Conservation (phyloP, 30 jellyfish, hydroid and myxozoan species). For the Chrysaora quinquecirrha region DNA sequence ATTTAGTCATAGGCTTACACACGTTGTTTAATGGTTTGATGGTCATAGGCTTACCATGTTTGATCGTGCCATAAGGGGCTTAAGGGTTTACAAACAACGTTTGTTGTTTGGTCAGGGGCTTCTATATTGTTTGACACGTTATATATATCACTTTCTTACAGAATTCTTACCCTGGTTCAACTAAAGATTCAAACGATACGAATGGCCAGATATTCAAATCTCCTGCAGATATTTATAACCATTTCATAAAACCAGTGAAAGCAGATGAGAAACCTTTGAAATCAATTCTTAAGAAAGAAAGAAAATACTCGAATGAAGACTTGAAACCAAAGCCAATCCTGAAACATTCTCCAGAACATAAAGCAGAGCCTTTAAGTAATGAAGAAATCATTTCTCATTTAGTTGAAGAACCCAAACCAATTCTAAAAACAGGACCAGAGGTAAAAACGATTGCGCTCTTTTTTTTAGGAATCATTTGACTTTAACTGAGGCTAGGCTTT, state of each 20-base stretch:
- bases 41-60: too few species aligned
- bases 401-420: slow-evolving; percentile 85
- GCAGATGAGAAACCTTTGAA: slow-evolving; percentile 83
- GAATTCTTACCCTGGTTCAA: neutral
- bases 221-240: slow-evolving; percentile 88
- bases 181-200: neutral
- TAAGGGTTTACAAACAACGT: too few species aligned
- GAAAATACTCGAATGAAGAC: slow-evolving; percentile 73
- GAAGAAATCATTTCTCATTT: slow-evolving; percentile 13
- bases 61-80: too few species aligned
- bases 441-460: neutral
- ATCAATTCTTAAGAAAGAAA: slow-evolving; percentile 92
- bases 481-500: slow-evolving; percentile 15
- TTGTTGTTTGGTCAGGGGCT: too few species aligned
- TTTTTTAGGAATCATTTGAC: neutral
- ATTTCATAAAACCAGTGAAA: slow-evolving; percentile 39
- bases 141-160: too few species aligned
- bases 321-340: slow-evolving; percentile 80
- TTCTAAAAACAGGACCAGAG: slow-evolving; percentile 68
- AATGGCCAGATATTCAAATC: slow-evolving; percentile 33
- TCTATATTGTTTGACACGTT: too few species aligned
- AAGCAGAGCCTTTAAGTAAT: slow-evolving; percentile 45
- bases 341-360: slow-evolving; percentile 94
- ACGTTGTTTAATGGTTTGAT: too few species aligned
- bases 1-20: too few species aligned